Percentiles rank a stretch among this genome's conserved stretches.
phyloP scores from a whole-genome alignment of 2,888 invertebrate genomes.

The Pimpla rufipes region DNA sequence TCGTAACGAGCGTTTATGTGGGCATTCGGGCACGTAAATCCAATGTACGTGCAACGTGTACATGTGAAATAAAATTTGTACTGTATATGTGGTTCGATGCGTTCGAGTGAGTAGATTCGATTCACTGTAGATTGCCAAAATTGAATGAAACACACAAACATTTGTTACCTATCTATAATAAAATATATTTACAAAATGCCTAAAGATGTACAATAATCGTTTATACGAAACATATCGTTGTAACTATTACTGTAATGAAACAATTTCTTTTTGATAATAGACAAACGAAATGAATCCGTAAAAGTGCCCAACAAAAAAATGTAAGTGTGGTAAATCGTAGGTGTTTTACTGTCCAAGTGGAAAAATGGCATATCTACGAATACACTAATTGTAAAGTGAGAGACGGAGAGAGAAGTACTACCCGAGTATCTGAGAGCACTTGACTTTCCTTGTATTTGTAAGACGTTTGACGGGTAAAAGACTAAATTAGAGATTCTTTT shows the following conservation, averaged over 20 bases:
- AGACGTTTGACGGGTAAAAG: conserved; percentile 16
- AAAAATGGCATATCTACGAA: conserved; percentile 27
- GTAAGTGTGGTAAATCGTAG: conserved; percentile 46
- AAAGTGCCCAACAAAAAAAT: conserved; percentile 42
- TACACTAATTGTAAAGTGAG: conserved; percentile 12
- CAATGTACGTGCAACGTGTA: conserved; percentile 2
- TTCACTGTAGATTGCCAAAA: conserved; percentile 12
- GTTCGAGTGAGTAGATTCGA: conserved; percentile 18
- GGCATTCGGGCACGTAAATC: conserved; percentile 10
- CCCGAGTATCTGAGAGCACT: conserved; percentile 10
- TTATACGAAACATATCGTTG: conserved; percentile 70
- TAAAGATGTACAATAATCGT: conserved; percentile 68
- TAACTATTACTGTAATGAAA: conserved; percentile 43
- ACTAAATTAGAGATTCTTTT: conserved; percentile 51
- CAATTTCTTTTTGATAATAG: conserved; percentile 48
- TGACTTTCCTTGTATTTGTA: neutral
- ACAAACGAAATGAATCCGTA: conserved; percentile 9
- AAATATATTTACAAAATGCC: conserved; percentile 45
- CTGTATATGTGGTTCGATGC: conserved; percentile 14
- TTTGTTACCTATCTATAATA: conserved; percentile 9
- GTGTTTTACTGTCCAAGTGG: conserved; percentile 29
- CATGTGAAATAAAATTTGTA: conserved; percentile 21
- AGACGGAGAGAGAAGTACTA: conserved; percentile 27
- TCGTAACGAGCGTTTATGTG: neutral
- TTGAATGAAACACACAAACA: conserved; percentile 23